These are phyloP conservation scores for Tylochromis polylepis DNA, from an alignment of 2,113 vertebrate species.

Conservation along the genomic window DNA sequence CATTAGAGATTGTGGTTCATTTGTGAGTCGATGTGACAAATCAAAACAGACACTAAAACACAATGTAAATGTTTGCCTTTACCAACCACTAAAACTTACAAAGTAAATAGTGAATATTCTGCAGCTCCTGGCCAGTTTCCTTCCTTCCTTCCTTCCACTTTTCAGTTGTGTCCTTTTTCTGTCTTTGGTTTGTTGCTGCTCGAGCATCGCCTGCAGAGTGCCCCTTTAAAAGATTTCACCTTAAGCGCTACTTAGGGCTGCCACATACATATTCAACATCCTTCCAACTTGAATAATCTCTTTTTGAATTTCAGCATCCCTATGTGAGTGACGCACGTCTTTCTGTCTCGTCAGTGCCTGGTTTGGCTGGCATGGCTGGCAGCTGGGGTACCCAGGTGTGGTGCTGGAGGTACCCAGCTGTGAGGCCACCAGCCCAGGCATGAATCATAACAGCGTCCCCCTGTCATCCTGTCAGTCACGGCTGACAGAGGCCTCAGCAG, in stretches of 20 bases:
- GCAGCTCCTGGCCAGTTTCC: background rate
- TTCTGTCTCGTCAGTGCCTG: background rate
- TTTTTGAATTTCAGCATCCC: background rate
- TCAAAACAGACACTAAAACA: background rate
- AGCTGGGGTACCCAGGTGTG: conserved; percentile 69
- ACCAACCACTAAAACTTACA: background rate
- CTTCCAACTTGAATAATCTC: conserved; percentile 1
- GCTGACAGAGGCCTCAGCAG: conserved; percentile 64
- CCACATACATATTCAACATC: conserved; percentile 13
- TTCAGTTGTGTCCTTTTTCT: background rate
- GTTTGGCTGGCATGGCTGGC: conserved; percentile 29
- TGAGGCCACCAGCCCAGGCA: conserved; percentile 62
- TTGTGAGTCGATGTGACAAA: background rate
- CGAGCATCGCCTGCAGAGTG: background rate
- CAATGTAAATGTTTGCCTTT: background rate
- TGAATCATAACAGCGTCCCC: conserved; percentile 56
- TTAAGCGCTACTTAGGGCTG: background rate
- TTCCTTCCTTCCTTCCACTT: conserved; percentile 18
- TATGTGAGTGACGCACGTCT: conserved; percentile 5
- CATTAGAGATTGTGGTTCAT: background rate
- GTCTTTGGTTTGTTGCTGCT: conserved; percentile 4
- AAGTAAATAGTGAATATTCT: background rate
- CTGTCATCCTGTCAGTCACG: conserved; percentile 72
- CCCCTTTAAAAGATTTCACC: background rate
- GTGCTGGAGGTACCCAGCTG: conserved; percentile 66